These are phyloP conservation scores for Dendronephthya gigantea DNA, from an alignment of 64 coral and sea anemone genomes.

Conservation along the genomic window DNA sequence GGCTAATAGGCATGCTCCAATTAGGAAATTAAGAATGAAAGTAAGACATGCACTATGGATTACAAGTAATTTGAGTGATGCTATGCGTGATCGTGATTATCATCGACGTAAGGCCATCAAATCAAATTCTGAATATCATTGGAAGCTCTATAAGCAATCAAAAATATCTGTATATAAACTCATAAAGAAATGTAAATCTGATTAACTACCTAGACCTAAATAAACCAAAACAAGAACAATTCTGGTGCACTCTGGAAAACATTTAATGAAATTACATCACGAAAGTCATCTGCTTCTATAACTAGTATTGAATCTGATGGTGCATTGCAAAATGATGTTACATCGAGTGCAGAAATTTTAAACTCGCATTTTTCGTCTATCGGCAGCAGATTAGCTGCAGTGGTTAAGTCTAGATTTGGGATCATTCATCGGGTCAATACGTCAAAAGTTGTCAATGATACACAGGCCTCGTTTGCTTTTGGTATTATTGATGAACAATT, in stretches of 20 bases:
- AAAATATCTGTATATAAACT: conserved; percentile 29
- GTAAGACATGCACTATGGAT: neutral
- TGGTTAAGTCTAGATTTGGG: neutral
- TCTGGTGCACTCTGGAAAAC: conserved; percentile 37
- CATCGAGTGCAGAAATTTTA: conserved; percentile 37
- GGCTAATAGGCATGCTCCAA: neutral
- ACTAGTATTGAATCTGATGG: conserved; percentile 32
- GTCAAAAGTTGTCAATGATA: neutral
- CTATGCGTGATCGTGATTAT: conserved; percentile 32
- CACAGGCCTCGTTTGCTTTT: neutral
- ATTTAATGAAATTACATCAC: conserved; percentile 37
- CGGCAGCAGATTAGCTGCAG: conserved; percentile 34
- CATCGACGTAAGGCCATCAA: conserved; percentile 43
- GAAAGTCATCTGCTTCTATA: conserved; percentile 36
- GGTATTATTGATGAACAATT: neutral
- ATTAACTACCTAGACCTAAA: conserved; percentile 46
- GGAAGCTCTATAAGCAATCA: conserved; percentile 27
- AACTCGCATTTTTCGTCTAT: conserved; percentile 31
- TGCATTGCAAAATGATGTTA: conserved; percentile 24
- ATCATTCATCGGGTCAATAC: neutral
- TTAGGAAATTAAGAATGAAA: neutral
- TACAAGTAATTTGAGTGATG: neutral
- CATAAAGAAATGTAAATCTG: conserved; percentile 43
- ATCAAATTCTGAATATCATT: conserved; percentile 37
- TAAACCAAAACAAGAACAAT: conserved; percentile 36